These are phyloP conservation scores for Spheniscus mendiculus DNA, from an alignment of 2,113 vertebrate genomes.

Conservation along the genomic window DNA sequence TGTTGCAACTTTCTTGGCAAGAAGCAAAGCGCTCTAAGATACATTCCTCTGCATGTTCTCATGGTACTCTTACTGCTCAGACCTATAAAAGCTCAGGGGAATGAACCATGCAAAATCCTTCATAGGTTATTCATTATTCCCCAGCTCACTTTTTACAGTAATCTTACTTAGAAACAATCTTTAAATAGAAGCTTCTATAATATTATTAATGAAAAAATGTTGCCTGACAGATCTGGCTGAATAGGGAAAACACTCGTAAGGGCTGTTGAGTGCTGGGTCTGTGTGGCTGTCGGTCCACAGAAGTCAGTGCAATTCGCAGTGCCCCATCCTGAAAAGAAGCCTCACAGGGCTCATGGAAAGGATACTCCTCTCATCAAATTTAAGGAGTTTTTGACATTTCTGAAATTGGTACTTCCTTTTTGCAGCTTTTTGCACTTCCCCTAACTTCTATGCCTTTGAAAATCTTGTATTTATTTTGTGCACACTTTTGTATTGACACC, in stretches of 20 bases:
- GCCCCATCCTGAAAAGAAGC: background rate
- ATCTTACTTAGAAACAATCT: background rate
- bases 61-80: background rate
- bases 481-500: background rate
- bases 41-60: accelerated
- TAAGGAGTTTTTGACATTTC: background rate
- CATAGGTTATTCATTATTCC: background rate
- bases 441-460: background rate
- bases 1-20: background rate
- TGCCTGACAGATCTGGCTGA: background rate
- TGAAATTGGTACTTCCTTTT: background rate
- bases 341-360: background rate
- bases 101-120: background rate
- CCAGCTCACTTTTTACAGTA: background rate
- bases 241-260: background rate
- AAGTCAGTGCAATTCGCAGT: background rate
- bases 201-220: background rate
- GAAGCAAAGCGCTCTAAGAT: background rate
- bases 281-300: accelerated
- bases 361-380: background rate
- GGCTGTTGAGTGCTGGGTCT: background rate
- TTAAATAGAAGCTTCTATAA: background rate
- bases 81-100: background rate
- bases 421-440: background rate
- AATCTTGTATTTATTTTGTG: background rate